Base-by-base conservation (phyloP, 2,113 vertebrate genomes). In the Genyomyrus donnyi region DNA sequence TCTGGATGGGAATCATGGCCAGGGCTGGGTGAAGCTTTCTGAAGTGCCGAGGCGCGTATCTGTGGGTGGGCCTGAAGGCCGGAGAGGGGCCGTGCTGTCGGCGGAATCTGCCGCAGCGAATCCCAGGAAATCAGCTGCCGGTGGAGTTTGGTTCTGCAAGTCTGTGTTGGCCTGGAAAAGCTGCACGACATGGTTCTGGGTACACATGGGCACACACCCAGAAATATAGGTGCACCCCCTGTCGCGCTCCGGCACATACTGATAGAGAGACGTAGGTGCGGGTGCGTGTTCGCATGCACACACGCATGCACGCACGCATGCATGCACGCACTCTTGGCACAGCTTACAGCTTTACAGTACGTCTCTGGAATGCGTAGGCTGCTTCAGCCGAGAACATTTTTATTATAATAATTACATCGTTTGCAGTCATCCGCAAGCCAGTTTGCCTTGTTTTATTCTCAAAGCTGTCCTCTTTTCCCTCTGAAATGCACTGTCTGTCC, bases 371-470 rank as follows among this genome's bases (percentile, higher is more conserved):
- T 94, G 90, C 91, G 48, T 90, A 91, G 90, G 93, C 92, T 92
- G 91, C 94, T 93, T 90, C 74, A 90, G 91, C 77, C 86, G 46
- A 89, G 39, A 91, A 91, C 17, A 62, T 87, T 93, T 95, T 94
- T 93, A 94, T 93, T 91, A 92, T 49, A 95, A 93, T 95, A 95
- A 95, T 94, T 93, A 93, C 31, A 92, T 93, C 90, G 92, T 90
- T 91, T 31, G 31, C 90, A 93, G 91, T 89, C 88, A 91, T 89
- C 91, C 88, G 89, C 91, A 15, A 92, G 93, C 93, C 91, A 89
- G 92, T 93, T 88, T 70, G 89, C 91, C 93, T 89, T 89, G 93
- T 94, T 95, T 90, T 92, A 86, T 93, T 89, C 58, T 89, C 50
- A 84, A 91, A 92, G 80, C 89, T 77, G 91, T 93, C 92, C 91